These are phyloP conservation scores for Melanchra persicariae DNA, from an alignment of 2,888 invertebrate genomes.

Conservation along the genomic window DNA sequence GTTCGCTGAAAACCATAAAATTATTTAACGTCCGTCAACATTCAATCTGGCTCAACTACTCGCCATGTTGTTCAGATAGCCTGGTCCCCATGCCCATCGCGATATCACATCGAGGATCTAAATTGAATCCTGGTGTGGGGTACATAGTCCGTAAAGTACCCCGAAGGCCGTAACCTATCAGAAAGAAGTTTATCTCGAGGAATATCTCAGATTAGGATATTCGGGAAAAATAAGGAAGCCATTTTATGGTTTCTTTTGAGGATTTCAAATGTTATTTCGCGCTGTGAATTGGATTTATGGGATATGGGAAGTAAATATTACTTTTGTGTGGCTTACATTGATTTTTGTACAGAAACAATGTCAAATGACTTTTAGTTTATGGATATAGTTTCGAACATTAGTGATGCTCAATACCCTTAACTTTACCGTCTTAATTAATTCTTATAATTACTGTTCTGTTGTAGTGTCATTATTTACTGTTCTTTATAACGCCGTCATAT, in stretches of 20 bases:
- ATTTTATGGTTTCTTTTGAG: constrained; percentile 59
- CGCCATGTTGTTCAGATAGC: constrained; percentile 69
- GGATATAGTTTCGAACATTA: too few relatives aligned
- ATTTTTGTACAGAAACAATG: background rate
- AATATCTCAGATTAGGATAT: constrained; percentile 69
- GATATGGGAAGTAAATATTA: background rate
- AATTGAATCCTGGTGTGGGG: constrained; percentile 87
- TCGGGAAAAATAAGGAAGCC: constrained; percentile 58
- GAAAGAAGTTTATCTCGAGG: constrained; percentile 62
- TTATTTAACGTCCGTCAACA: constrained; percentile 56
- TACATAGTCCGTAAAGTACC: constrained; percentile 84
- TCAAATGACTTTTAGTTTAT: too few relatives aligned
- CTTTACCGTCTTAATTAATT: too few relatives aligned
- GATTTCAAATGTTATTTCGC: constrained; percentile 45
- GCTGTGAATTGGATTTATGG: constrained; percentile 24
- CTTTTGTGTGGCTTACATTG: background rate
- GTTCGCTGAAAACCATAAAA: constrained; percentile 56
- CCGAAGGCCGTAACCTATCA: constrained; percentile 67
- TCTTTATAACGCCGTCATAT: too few relatives aligned
- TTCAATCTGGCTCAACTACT: constrained; percentile 55
- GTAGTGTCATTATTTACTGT: too few relatives aligned
- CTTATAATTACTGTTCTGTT: too few relatives aligned
- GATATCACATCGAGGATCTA: constrained; percentile 85
- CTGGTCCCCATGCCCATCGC: constrained; percentile 72
- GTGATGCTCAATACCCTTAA: too few relatives aligned